Base-by-base conservation (phyloP, 2,113 vertebrate genomes). In the Gavia stellata region DNA sequence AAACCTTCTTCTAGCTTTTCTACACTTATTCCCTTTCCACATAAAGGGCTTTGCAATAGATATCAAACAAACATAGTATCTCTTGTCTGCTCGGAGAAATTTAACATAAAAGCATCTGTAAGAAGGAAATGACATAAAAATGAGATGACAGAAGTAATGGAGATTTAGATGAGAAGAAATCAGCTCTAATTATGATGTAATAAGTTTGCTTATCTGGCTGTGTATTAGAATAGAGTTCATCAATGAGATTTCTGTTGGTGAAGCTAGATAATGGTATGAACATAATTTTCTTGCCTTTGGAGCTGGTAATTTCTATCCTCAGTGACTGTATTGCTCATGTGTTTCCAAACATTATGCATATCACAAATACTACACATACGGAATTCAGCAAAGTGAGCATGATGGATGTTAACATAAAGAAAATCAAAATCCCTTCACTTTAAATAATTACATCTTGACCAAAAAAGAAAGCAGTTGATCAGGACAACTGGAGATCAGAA, bases 81-180 rank as follows among this genome's bases (percentile, higher is more conserved):
- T 83, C 50, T 36, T 82, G 25, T 88, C 74, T 94, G 62, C 85
- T 88, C 83, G 50, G 62, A 52, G 59, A 88, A 90, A 78, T 78
- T 47, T 80, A 83, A 58, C 62, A 66, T 70, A 63, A 75, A 95
- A 90, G 7, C 24, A 38, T 86, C 31, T 91, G 53, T 81, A 85
- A 49, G 21, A 44, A 91, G 66, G 66, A 96, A 91, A 90, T 87
- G 24, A 63, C 83, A 81, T 84, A 89, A 94, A 93, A 95, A 62
- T 67, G 77, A 89, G 73, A 75, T 87, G 78, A 49, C 52, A 94
- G 70, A 89, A 87, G 59, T 88, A 95, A 94, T 82, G 74, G 74
- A 90, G 71, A 66, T 86, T 90, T 90, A 91, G 68, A 91, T 82
- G 78, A 95, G 34, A 45, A 86, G 70, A 91, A 91, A 71, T 74